These are phyloP conservation scores for Morpho achilles DNA, from an alignment of 2,888 invertebrate species.

Conservation along the genomic window DNA sequence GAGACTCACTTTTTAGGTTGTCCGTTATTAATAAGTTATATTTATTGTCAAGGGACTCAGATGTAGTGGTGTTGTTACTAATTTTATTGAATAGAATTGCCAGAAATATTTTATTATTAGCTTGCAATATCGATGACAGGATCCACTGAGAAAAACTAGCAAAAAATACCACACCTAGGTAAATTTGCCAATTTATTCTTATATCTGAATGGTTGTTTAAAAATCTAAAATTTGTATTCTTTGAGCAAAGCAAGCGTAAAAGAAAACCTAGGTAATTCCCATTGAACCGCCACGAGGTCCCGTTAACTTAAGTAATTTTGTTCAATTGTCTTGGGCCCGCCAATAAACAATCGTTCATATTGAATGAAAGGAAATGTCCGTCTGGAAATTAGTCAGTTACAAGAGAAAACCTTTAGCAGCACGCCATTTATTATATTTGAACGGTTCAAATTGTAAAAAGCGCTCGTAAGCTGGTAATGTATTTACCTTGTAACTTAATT, in stretches of 20 bases:
- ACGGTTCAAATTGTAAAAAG: constrained; percentile 58
- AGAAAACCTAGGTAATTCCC: constrained; percentile 27
- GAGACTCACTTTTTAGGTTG: no score
- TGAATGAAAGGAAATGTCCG: constrained; percentile 78
- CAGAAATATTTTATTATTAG: no score
- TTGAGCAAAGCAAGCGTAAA: constrained; percentile 19
- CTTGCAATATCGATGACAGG: no score
- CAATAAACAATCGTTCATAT: constrained; percentile 77
- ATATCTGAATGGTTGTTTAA: neutral
- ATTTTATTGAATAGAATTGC: no score
- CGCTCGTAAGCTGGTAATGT: constrained; percentile 50
- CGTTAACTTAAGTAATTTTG: constrained; percentile 67
- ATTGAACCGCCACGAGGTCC: constrained; percentile 42
- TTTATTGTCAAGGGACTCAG: no score
- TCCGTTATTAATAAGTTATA: no score
- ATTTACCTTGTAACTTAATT: constrained; percentile 52
- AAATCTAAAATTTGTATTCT: neutral
- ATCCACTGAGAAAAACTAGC: no score
- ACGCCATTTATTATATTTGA: constrained; percentile 68
- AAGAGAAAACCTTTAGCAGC: constrained; percentile 75
- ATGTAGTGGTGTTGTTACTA: no score
- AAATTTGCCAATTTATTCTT: no score
- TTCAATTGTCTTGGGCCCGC: constrained; percentile 68
- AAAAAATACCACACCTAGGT: no score
- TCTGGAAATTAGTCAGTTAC: constrained; percentile 73